A percentile compares a stretch with the other conserved stretches of the same genome.
Evolutionary conservation across 2,888 invertebrate genomes (phyloP).

Genomic region (Netelia fuscicornis): DNA sequence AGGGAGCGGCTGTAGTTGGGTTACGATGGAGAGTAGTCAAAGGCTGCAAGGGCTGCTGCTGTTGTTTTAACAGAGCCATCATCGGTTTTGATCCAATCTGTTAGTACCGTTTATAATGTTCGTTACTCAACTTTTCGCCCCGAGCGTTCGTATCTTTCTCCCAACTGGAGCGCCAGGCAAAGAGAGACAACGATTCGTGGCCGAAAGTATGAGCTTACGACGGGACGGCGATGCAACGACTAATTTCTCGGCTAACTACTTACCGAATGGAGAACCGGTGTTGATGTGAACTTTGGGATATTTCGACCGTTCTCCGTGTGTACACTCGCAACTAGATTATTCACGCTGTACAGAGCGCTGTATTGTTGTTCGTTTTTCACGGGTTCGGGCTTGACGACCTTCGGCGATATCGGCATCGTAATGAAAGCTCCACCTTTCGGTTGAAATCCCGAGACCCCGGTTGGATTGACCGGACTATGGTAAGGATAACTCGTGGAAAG

Average conservation of each 20-base stretch:
- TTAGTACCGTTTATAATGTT: slow-evolving; percentile 77
- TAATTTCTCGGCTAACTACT: slow-evolving; percentile 65
- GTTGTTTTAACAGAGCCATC: slow-evolving; percentile 82
- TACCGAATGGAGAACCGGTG: slow-evolving; percentile 82
- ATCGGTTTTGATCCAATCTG: slow-evolving; percentile 83
- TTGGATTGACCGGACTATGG: slow-evolving; percentile 91
- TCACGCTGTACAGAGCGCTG: slow-evolving; percentile 81
- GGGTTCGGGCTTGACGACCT: slow-evolving; percentile 84
- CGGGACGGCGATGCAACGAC: slow-evolving; percentile 31
- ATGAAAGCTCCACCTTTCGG: slow-evolving; percentile 97
- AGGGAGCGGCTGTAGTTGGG: slow-evolving; percentile 79
- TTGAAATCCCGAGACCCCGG: slow-evolving; percentile 95
- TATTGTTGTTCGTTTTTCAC: slow-evolving; percentile 79
- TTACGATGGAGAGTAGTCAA: slow-evolving; percentile 81
- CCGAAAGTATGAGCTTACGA: slow-evolving; percentile 10
- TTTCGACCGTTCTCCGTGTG: slow-evolving; percentile 82
- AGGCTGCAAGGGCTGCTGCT: slow-evolving; percentile 82
- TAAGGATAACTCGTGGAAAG: slow-evolving; percentile 87
- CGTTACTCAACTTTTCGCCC: slow-evolving; percentile 54
- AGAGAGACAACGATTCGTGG: not conserved
- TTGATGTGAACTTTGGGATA: slow-evolving; percentile 81
- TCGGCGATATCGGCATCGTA: slow-evolving; percentile 90
- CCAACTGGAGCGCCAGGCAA: slow-evolving; percentile 1
- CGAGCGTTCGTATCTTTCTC: slow-evolving; percentile 23
- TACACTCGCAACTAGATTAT: slow-evolving; percentile 80